These are phyloP conservation scores for Poeciliopsis presidionis DNA, from an alignment of 2,797 vertebrate species.

Conservation along the genomic window DNA sequence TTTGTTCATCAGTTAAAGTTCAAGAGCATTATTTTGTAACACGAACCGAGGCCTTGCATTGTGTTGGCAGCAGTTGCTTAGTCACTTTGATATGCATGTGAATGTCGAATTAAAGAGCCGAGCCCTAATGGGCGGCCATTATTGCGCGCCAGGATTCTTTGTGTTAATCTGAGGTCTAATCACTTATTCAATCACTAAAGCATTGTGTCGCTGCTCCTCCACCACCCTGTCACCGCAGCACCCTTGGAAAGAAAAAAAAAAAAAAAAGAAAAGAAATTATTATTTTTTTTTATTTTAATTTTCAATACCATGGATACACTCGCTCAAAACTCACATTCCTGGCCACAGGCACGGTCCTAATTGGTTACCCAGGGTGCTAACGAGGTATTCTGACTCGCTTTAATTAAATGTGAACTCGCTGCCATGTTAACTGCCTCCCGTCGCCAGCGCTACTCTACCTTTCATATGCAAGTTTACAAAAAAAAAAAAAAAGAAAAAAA, in stretches of 20 bases:
- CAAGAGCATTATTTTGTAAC: conserved; percentile 67
- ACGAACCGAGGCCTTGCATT: conserved; percentile 53
- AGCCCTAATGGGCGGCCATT: conserved; percentile 64
- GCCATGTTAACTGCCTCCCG: conserved; percentile 53
- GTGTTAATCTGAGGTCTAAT: conserved; percentile 72
- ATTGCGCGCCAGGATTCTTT: conserved; percentile 58
- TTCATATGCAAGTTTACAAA: conserved; percentile 23
- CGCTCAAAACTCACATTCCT: conserved; percentile 53
- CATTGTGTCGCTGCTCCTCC: conserved; percentile 59
- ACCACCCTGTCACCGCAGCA: conserved; percentile 15
- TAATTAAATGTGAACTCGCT: conserved; percentile 67
- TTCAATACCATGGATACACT: conserved; percentile 63
- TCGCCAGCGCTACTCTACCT: conserved; percentile 6
- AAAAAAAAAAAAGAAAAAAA: background rate
- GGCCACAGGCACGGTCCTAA: conserved; percentile 37
- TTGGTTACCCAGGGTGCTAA: conserved; percentile 58
- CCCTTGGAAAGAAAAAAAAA: conserved; percentile 31
- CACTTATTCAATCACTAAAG: conserved; percentile 75
- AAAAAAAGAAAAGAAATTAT: background rate
- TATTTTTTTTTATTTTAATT: conserved; percentile 38
- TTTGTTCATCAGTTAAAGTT: conserved; percentile 74
- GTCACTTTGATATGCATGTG: conserved; percentile 68
- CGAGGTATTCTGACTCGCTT: conserved; percentile 47
- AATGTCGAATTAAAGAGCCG: conserved; percentile 70
- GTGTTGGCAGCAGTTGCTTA: conserved; percentile 45